These are phyloP conservation scores for Nomia melanderi DNA, from an alignment of 1,140 invertebrate species.

Conservation along the genomic window DNA sequence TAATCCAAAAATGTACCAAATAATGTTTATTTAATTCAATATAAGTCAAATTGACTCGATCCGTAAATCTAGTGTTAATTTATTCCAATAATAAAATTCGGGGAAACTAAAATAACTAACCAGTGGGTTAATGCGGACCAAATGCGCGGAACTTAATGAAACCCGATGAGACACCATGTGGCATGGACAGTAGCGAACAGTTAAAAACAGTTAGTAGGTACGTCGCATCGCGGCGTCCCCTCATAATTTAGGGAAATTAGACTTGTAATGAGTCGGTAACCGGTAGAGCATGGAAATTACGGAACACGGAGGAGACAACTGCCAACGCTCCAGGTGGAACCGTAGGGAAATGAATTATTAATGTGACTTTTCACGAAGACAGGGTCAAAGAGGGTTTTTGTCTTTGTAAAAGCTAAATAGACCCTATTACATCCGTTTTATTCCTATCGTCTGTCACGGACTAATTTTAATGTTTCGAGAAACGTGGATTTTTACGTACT, in stretches of 20 bases:
- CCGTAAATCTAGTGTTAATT: not conserved
- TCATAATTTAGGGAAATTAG: slow-evolving; percentile 12
- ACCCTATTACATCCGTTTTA: not conserved
- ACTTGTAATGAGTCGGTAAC: slow-evolving; percentile 21
- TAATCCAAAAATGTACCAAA: no score
- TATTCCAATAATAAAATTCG: not conserved
- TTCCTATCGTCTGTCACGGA: not conserved
- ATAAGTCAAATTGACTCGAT: not conserved
- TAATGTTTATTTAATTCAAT: not conserved
- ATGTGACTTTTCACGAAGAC: not conserved
- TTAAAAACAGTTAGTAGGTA: slow-evolving; percentile 6
- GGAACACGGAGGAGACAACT: not conserved
- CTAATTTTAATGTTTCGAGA: not conserved
- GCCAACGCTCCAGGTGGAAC: slow-evolving; percentile 25
- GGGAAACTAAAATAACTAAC: slow-evolving; percentile 4
- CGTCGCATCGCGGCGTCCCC: not conserved
- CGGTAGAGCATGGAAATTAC: slow-evolving; percentile 22
- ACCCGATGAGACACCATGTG: not conserved
- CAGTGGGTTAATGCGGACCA: no score
- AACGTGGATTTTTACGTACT: not conserved
- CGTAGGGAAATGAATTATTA: slow-evolving; percentile 15
- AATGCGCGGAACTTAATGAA: not conserved
- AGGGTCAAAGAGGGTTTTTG: not conserved
- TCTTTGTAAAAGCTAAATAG: not conserved
- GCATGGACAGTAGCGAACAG: not conserved